Percentiles rank a stretch among this genome's conserved stretches.
These are phyloP conservation scores for Myioborus melanocephalus DNA, from an alignment of 2,797 vertebrate genomes.

Conservation along the genomic window DNA sequence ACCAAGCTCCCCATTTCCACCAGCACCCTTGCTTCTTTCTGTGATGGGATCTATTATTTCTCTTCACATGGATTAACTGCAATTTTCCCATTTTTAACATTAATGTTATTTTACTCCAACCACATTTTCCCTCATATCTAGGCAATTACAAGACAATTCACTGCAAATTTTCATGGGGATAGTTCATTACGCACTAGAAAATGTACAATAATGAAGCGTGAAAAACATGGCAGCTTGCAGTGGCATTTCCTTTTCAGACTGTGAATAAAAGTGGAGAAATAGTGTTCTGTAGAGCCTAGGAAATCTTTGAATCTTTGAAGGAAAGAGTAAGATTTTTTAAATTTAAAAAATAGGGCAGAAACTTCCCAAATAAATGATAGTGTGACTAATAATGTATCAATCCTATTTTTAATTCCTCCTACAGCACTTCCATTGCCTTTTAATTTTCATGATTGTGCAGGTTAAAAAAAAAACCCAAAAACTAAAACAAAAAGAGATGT, in stretches of 20 bases:
- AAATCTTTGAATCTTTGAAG: neutral
- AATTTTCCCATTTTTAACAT: constrained; percentile 52
- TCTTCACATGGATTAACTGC: constrained; percentile 21
- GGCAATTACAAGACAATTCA: constrained; percentile 63
- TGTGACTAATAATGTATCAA: neutral
- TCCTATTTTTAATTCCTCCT: neutral
- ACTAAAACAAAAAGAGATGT: neutral
- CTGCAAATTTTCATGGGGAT: constrained; percentile 58
- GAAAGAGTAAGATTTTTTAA: neutral
- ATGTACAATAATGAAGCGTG: constrained; percentile 56
- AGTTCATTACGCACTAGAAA: constrained; percentile 44
- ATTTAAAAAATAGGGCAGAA: neutral
- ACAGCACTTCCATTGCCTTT: neutral
- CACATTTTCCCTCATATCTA: constrained; percentile 37
- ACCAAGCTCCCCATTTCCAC: neutral
- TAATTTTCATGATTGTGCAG: neutral
- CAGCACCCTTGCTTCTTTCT: neutral
- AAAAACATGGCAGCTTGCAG: constrained; percentile 49
- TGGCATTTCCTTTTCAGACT: neutral
- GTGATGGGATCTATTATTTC: neutral
- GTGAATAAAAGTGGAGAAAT: neutral
- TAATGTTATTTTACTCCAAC: constrained; percentile 52
- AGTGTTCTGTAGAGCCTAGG: neutral
- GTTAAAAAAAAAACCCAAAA: neutral
- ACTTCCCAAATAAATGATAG: neutral